A percentile compares a stretch with the other conserved stretches of the same genome.
Conservation (phyloP, 2,888 invertebrate genomes). For the Seira musarum region DNA sequence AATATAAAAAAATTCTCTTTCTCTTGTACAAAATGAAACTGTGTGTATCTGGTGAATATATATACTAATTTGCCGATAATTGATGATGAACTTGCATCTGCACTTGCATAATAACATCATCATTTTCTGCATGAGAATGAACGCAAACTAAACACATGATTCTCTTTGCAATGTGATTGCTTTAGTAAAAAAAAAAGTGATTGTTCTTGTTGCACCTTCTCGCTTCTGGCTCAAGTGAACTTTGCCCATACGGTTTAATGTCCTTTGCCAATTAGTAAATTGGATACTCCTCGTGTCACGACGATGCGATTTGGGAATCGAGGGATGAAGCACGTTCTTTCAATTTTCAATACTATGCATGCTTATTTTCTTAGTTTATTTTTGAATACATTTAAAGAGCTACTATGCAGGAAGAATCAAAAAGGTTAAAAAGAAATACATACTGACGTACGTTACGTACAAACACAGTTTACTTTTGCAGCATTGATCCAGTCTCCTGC, state of each 20-base stretch:
- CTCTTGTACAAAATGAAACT: not conserved
- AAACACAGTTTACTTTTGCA: not conserved
- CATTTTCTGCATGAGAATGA: not conserved
- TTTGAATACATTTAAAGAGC: not conserved
- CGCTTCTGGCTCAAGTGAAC: constrained; percentile 24
- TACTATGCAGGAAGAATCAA: too few relatives aligned
- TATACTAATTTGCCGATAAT: constrained; percentile 3
- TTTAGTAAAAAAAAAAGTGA: not conserved
- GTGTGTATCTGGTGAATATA: not conserved
- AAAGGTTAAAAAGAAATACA: not conserved
- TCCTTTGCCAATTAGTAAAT: constrained; percentile 4
- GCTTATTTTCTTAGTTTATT: not conserved
- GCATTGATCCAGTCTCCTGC: not conserved
- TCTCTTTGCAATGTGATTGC: too few relatives aligned
- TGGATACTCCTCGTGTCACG: not conserved
- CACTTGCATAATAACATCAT: constrained; percentile 9
- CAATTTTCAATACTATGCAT: not conserved
- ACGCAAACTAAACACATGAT: too few relatives aligned
- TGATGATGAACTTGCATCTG: not conserved
- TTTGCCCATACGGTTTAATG: constrained; percentile 37
- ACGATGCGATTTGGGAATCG: not conserved
- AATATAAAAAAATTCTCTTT: not conserved
- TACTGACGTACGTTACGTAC: too few relatives aligned
- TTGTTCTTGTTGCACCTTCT: constrained; percentile 13
- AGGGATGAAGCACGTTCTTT: not conserved